Conservation (phyloP, 2,888 invertebrate species). For the Orthosia gracilis region DNA sequence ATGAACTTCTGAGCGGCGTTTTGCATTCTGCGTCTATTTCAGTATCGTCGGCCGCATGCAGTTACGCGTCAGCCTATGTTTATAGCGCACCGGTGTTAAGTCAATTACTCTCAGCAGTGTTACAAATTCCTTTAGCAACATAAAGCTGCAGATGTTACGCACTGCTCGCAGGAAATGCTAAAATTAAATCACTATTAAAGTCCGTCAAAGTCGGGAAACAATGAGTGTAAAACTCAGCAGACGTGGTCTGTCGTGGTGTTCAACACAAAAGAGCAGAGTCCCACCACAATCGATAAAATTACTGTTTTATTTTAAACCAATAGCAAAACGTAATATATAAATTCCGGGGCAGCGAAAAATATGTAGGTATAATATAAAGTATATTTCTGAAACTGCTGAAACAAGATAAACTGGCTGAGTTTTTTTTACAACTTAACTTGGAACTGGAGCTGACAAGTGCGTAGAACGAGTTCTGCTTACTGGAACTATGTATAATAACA, state of each 20-base stretch:
- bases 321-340: slow-evolving; percentile 11
- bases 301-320: slow-evolving; percentile 25
- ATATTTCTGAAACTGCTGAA: slow-evolving; percentile 9
- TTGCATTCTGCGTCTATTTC: slow-evolving; percentile 86
- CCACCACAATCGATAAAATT: slow-evolving; percentile 1
- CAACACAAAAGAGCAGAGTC: background rate
- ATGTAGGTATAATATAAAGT: background rate
- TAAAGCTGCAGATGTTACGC: slow-evolving; percentile 51
- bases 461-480: slow-evolving; percentile 23
- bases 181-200: slow-evolving; percentile 45
- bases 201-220: slow-evolving; percentile 34
- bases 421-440: slow-evolving; percentile 21
- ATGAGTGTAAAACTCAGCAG: slow-evolving; percentile 22
- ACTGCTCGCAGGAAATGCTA: slow-evolving; percentile 53
- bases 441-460: slow-evolving; percentile 19
- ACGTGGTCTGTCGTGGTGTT: slow-evolving; percentile 5
- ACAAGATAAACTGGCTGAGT: slow-evolving; percentile 16
- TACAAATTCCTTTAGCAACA: slow-evolving; percentile 67
- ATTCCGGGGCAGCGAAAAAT: slow-evolving; percentile 8
- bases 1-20: slow-evolving; percentile 83
- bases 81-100: slow-evolving; percentile 70
- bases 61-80: slow-evolving; percentile 69
- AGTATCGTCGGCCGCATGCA: slow-evolving; percentile 72
- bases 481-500: slow-evolving; percentile 50
- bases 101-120: slow-evolving; percentile 72